Conservation (phyloP, 2,113 vertebrate genomes). For the Tragelaphus imberbis region DNA sequence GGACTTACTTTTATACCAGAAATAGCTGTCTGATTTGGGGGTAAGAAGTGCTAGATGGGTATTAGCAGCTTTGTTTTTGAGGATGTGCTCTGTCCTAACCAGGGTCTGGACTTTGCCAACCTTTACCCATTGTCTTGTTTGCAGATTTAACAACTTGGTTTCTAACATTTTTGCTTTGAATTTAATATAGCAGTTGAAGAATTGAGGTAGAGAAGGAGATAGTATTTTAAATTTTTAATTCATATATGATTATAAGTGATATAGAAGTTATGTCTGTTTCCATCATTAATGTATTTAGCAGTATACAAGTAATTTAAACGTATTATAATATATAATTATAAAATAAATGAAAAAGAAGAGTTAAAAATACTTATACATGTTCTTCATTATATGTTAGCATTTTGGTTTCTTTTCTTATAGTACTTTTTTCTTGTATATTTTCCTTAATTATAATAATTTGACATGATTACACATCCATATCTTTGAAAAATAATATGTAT, state of each 20-base stretch:
- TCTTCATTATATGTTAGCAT: neutral
- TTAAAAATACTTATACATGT: neutral
- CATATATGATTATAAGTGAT: neutral
- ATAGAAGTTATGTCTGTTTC: neutral
- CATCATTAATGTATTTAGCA: neutral
- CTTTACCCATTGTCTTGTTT: neutral
- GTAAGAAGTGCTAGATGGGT: neutral
- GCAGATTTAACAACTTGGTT: neutral
- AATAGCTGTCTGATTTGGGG: neutral
- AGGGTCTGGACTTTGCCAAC: neutral
- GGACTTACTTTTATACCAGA: neutral
- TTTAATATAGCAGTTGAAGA: neutral
- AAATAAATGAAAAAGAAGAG: conserved; percentile 4
- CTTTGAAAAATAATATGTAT: neutral
- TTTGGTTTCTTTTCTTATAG: neutral
- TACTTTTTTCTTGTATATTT: neutral
- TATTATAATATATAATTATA: neutral
- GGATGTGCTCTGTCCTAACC: neutral
- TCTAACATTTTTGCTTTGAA: neutral
- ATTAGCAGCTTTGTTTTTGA: neutral
- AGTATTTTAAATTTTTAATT: neutral
- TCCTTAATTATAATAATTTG: neutral
- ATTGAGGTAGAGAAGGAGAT: neutral
- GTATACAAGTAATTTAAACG: neutral
- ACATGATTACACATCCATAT: neutral